phyloP scores from a whole-genome alignment of 2,797 vertebrate genomes.

The Enteromius trimaculatus region DNA sequence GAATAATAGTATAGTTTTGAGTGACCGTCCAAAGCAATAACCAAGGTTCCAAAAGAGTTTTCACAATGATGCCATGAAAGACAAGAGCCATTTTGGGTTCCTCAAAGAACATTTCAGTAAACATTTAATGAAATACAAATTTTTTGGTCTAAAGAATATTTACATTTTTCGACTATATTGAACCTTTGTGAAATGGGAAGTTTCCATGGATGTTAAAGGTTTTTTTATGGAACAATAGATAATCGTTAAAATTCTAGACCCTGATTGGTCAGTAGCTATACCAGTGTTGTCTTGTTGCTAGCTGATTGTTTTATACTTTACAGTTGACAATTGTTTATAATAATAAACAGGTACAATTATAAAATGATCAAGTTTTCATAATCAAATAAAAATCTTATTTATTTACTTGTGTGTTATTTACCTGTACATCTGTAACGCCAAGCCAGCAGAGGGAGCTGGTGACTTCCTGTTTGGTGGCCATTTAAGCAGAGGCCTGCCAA shows the following conservation, averaged over 20 bases:
- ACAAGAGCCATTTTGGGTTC: background rate
- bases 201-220: background rate
- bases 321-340: too few species aligned
- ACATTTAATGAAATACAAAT: background rate
- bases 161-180: background rate
- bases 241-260: too few species aligned
- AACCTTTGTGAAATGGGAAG: background rate
- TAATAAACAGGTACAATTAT: background rate
- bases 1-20: background rate
- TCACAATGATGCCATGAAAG: background rate
- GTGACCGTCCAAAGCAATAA: background rate
- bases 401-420: too few species aligned
- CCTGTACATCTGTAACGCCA: too few species aligned
- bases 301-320: background rate
- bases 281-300: background rate
- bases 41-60: background rate
- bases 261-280: too few species aligned
- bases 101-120: background rate
- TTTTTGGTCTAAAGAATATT: background rate
- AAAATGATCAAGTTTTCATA: background rate
- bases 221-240: too few species aligned
- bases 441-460: too few species aligned
- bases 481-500: too few species aligned
- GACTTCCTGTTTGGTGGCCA: too few species aligned
- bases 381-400: too few species aligned